These are phyloP conservation scores for Scelioninae gen. 1 DNA, from an alignment of 2,888 invertebrate species.

Conservation along the genomic window DNA sequence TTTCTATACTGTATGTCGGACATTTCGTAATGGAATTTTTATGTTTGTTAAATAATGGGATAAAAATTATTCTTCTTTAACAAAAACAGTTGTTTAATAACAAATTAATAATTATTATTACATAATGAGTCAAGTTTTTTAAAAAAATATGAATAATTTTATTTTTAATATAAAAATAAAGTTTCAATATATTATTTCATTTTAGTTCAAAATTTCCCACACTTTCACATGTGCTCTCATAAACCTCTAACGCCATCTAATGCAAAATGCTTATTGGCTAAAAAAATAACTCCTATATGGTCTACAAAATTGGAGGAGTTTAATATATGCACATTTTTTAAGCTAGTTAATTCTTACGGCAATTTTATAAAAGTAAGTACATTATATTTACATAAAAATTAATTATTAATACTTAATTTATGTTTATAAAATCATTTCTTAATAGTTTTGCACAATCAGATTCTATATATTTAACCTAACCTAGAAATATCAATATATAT, in stretches of 20 bases:
- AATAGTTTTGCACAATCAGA: background rate
- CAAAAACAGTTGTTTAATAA: too few species aligned
- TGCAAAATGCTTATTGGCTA: background rate
- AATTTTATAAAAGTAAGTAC: background rate
- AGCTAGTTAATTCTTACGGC: too few species aligned
- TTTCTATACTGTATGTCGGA: too few species aligned
- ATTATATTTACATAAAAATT: background rate
- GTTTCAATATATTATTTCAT: background rate
- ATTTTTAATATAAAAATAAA: background rate
- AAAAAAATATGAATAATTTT: too few species aligned
- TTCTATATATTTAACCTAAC: too few species aligned
- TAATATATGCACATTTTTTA: too few species aligned
- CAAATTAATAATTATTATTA: too few species aligned
- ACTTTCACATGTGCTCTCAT: background rate
- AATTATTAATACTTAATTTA: background rate
- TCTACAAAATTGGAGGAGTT: background rate
- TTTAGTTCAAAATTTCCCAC: background rate
- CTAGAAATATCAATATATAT: too few species aligned
- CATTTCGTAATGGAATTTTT: too few species aligned
- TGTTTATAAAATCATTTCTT: background rate
- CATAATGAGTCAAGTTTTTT: too few species aligned
- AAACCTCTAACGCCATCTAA: conserved; percentile 7
- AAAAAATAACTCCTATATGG: background rate
- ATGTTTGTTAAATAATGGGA: too few species aligned
- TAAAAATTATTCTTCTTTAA: too few species aligned